A percentile compares a stretch with the other conserved stretches of the same genome.
phyloP scores from a whole-genome alignment of 2,888 invertebrate genomes.

The Amblyteles armatorius region DNA sequence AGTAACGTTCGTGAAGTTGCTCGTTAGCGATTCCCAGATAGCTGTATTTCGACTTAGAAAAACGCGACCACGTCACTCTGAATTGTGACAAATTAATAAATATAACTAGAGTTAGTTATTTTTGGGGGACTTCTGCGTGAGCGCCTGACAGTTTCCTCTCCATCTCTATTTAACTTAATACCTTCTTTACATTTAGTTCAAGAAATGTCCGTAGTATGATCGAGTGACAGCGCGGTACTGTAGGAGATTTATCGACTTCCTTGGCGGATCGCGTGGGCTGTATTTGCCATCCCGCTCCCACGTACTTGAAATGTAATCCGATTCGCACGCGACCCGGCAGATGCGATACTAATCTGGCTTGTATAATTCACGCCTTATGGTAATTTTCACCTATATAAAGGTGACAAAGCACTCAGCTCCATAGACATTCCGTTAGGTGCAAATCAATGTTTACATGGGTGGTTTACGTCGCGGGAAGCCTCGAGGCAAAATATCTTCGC shows the following conservation, averaged over 20 bases:
- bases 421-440: neutral
- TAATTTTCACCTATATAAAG: slow-evolving; percentile 11
- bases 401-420: neutral
- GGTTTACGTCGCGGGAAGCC: neutral
- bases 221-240: neutral
- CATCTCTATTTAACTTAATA: neutral
- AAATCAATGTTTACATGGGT: neutral
- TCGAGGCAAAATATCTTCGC: neutral
- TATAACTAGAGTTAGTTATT: neutral
- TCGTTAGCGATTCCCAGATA: no score
- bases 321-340: neutral
- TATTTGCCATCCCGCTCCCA: neutral
- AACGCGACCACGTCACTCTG: neutral
- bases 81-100: neutral
- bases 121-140: neutral
- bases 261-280: slow-evolving; percentile 1
- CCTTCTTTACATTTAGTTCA: neutral
- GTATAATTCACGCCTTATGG: neutral
- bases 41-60: neutral
- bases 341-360: neutral
- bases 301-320: neutral
- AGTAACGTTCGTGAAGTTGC: no score
- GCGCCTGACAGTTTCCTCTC: no score
- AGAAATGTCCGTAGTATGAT: neutral
- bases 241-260: neutral